Evolutionary conservation across 2,888 invertebrate genomes (phyloP).

Genomic region (Andrena trimmerana): DNA sequence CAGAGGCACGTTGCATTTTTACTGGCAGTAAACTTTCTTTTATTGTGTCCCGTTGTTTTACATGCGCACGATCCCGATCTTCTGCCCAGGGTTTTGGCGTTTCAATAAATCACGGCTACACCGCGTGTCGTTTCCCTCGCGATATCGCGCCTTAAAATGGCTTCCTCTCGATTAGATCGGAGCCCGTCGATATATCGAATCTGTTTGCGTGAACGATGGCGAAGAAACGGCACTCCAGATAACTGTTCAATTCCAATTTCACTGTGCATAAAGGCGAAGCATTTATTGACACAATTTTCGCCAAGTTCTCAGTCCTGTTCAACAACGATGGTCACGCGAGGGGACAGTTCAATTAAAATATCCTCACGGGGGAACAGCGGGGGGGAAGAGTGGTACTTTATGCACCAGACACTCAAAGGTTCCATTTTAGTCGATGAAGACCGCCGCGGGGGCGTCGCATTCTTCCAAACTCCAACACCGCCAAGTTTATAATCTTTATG

Average conservation of each 20-base stretch:
- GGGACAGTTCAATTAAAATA: conserved; percentile 34
- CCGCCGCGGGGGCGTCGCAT: conserved; percentile 10
- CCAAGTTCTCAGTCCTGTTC: not conserved
- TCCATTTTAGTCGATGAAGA: conserved; percentile 23
- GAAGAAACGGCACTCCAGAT: too few species aligned
- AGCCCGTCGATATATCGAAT: not conserved
- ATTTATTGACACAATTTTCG: not conserved
- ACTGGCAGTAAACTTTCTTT: conserved; percentile 75
- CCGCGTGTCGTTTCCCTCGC: not conserved
- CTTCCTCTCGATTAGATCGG: conserved; percentile 4
- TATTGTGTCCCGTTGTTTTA: conserved; percentile 57
- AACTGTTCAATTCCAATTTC: not conserved
- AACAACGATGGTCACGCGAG: not conserved
- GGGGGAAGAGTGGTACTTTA: conserved; percentile 9
- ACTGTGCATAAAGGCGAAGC: not conserved
- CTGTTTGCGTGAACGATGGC: too few species aligned
- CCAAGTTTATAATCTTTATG: conserved; percentile 75
- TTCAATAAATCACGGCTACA: conserved; percentile 54
- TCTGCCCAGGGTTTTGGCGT: conserved; percentile 41
- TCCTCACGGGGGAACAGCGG: not conserved
- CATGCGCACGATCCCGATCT: conserved; percentile 33
- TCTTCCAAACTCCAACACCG: conserved; percentile 36
- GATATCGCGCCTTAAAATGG: conserved; percentile 2
- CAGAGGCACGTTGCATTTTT: conserved; percentile 68
- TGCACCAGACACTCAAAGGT: not conserved